Percentiles rank a stretch among this genome's conserved stretches.
These are phyloP conservation scores for Spea bombifrons DNA, from an alignment of 2,113 vertebrate species.

Conservation along the genomic window DNA sequence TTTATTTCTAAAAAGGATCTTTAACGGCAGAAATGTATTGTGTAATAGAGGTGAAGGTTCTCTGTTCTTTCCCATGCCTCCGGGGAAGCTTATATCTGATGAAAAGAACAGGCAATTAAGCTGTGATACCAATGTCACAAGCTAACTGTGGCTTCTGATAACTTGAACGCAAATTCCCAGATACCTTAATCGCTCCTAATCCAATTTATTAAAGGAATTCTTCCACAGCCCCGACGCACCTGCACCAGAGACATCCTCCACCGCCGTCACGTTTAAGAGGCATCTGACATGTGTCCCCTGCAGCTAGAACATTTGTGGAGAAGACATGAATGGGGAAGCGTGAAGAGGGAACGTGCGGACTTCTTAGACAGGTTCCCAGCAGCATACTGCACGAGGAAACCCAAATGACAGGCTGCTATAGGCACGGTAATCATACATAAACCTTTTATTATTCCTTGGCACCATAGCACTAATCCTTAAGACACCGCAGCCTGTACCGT, in stretches of 20 bases:
- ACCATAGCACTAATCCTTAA: conserved; percentile 46
- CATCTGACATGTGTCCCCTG: conserved; percentile 51
- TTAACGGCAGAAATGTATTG: conserved; percentile 6
- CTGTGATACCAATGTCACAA: conserved; percentile 35
- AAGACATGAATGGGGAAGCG: conserved; percentile 26
- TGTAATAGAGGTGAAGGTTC: conserved; percentile 34
- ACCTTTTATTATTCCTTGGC: conserved; percentile 44
- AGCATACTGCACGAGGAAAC: conserved; percentile 34
- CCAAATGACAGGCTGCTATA: conserved; percentile 49
- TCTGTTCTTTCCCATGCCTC: conserved; percentile 20
- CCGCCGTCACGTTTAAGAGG: conserved; percentile 41
- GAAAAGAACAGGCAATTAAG: conserved; percentile 46
- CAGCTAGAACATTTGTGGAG: conserved; percentile 49
- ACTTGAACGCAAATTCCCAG: conserved; percentile 42
- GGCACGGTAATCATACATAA: conserved; percentile 45
- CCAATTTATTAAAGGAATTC: conserved; percentile 51
- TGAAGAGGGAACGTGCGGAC: conserved; percentile 40
- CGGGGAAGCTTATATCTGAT: conserved; percentile 35
- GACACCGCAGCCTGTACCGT: conserved; percentile 43
- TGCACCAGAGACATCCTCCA: conserved; percentile 48
- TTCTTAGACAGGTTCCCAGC: conserved; percentile 36
- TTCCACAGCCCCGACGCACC: conserved; percentile 50
- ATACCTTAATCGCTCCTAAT: conserved; percentile 43
- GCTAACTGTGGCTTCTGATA: conserved; percentile 40
- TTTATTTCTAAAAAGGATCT: background rate